Evolutionary conservation across 1,140 invertebrate species (phyloP).

Genomic region (Eciton burchellii): DNA sequence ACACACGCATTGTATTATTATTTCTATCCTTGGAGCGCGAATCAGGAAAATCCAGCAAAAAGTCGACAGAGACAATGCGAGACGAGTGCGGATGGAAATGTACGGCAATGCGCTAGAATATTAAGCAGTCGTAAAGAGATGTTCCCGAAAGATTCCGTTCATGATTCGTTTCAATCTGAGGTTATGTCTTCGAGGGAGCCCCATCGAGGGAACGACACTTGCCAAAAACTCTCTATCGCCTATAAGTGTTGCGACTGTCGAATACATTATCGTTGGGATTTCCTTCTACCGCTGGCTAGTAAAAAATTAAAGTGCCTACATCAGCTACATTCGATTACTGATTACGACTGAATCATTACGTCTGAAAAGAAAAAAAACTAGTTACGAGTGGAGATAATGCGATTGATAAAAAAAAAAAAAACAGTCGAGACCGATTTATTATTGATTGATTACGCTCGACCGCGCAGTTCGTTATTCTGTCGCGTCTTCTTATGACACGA

Average conservation of each 20-base stretch:
- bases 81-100: background rate
- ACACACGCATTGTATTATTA: background rate
- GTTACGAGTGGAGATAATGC: background rate
- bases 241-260: too few species aligned
- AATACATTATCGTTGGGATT: background rate
- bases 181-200: too few species aligned
- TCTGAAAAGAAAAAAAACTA: background rate
- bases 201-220: too few species aligned
- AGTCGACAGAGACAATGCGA: background rate
- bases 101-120: background rate
- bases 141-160: too few species aligned
- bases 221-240: too few species aligned
- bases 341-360: background rate
- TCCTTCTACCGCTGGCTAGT: background rate
- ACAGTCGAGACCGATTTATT: background rate
- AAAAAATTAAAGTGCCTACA: background rate
- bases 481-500: conserved; percentile 22
- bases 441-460: background rate
- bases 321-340: background rate
- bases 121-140: too few species aligned
- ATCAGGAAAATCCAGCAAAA: background rate
- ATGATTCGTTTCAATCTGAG: too few species aligned
- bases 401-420: background rate
- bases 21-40: background rate
- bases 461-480: background rate